Conservation (phyloP, 2,888 invertebrate species). For the Seira sanloemensis region DNA sequence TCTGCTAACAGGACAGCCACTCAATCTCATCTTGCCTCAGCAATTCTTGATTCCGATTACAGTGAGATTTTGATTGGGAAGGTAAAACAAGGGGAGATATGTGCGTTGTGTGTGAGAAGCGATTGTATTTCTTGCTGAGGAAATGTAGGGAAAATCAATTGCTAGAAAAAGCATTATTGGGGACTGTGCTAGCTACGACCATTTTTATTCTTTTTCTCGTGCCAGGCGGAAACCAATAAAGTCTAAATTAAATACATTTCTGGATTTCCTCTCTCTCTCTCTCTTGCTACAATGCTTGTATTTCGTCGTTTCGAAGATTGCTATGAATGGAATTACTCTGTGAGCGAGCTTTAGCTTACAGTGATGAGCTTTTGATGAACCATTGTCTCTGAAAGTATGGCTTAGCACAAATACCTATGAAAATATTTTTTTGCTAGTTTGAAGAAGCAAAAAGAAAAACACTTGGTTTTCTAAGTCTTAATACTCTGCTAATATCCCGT, state of each 20-base stretch:
- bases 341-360: background rate
- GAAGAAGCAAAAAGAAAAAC: background rate
- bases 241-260: conserved; percentile 7
- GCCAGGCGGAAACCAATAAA: background rate
- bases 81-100: background rate
- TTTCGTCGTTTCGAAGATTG: background rate
- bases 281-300: background rate
- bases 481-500: background rate
- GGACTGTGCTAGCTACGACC: background rate
- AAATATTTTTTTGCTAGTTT: background rate
- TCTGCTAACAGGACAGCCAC: conserved; percentile 6
- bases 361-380: conserved; percentile 34
- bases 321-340: background rate
- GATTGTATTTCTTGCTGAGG: background rate
- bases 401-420: conserved; percentile 15
- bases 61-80: background rate
- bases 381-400: background rate
- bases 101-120: background rate
- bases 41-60: background rate
- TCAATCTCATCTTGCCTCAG: conserved; percentile 5
- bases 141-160: background rate
- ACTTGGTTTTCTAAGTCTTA: background rate
- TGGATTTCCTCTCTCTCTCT: background rate
- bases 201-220: too few relatives aligned
- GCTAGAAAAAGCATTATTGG: too few relatives aligned